Conservation (phyloP, 2,113 vertebrate species). For the Peromyscus maniculatus region DNA sequence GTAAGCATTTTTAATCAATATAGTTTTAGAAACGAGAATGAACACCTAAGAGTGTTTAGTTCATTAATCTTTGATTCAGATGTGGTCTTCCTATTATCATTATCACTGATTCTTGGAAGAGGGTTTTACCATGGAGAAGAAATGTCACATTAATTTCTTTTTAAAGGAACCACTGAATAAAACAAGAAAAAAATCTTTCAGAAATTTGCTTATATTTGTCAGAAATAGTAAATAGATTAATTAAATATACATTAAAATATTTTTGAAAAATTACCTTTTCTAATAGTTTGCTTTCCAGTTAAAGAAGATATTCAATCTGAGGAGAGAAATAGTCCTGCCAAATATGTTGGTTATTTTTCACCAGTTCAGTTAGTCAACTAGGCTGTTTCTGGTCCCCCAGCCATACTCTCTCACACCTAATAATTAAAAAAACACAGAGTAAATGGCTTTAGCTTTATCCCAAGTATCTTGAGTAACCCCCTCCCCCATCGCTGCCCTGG, state of each 20-base stretch:
- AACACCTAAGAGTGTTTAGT: neutral
- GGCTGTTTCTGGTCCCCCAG: neutral
- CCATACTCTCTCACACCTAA: neutral
- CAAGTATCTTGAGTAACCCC: neutral
- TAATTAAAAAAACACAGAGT: neutral
- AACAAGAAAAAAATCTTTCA: neutral
- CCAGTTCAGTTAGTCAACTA: neutral
- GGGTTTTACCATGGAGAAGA: neutral
- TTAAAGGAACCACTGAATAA: neutral
- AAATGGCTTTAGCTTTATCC: neutral
- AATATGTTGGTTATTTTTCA: neutral
- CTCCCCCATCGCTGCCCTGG: neutral
- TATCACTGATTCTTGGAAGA: neutral
- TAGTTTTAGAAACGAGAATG: neutral
- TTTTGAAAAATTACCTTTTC: neutral
- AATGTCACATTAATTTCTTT: neutral
- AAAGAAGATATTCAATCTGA: neutral
- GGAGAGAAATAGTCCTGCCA: neutral
- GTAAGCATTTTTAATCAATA: neutral
- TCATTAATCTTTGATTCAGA: neutral
- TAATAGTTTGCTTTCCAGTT: neutral
- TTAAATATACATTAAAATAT: neutral
- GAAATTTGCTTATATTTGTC: neutral
- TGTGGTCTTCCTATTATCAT: neutral
- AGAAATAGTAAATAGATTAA: conserved; percentile 8